phyloP scores from a whole-genome alignment of 2,888 invertebrate genomes.

The Metallyticus violacea region DNA sequence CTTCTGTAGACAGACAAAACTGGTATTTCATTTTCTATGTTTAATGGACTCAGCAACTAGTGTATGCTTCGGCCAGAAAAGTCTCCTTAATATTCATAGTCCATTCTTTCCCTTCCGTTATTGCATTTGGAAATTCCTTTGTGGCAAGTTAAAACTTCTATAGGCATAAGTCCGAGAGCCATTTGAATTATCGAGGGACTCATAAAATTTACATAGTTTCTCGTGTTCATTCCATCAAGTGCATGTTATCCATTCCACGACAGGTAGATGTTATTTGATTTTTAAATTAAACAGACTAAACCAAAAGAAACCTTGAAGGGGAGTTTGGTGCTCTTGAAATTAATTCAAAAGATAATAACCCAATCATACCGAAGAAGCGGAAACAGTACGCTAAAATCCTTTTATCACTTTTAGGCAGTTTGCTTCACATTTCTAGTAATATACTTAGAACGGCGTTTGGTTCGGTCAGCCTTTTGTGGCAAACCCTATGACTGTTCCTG shows the following conservation, averaged over 20 bases:
- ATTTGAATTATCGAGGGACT: constrained; percentile 1
- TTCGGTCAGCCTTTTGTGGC: no score
- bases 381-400: no score
- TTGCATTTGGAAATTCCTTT: neutral
- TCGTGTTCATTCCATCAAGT: neutral
- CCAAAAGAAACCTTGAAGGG: neutral
- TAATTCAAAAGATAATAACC: neutral
- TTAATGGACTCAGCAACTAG: neutral
- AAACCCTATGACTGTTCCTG: neutral
- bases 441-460: no score
- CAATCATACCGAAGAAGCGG: no score
- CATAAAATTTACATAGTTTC: neutral
- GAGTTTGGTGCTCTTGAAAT: neutral
- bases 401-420: no score
- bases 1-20: neutral
- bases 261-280: neutral
- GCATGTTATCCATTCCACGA: neutral
- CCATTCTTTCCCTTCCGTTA: neutral
- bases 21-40: neutral
- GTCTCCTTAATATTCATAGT: neutral
- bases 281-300: neutral
- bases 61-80: neutral
- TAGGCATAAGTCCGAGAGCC: neutral
- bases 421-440: no score
- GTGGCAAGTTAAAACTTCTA: neutral